Evolutionary conservation across 1,140 invertebrate genomes (phyloP).

Genomic region (Drosophila aff.): DNA sequence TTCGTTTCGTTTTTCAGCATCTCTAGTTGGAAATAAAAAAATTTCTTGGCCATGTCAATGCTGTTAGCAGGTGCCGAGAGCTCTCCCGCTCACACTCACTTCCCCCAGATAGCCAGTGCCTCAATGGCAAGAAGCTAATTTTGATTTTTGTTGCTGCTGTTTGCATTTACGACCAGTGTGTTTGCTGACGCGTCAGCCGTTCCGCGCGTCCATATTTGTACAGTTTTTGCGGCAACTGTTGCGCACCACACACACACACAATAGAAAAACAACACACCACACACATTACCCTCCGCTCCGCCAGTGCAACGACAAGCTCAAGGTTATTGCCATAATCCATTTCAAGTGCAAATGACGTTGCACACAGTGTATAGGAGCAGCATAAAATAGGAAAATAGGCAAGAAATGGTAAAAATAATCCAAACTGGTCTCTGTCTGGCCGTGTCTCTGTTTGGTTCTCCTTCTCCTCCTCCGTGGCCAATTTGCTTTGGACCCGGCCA

Average conservation of each 20-base stretch:
- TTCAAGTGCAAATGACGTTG: constrained; percentile 82
- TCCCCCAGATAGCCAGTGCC: constrained; percentile 4
- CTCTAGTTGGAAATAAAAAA: constrained; percentile 41
- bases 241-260: constrained; percentile 31
- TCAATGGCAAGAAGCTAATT: constrained; percentile 60
- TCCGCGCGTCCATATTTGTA: constrained; percentile 71
- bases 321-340: constrained; percentile 83
- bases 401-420: constrained; percentile 43
- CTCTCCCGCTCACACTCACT: constrained; percentile 1
- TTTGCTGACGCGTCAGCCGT: constrained; percentile 58
- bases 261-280: neutral
- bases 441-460: constrained; percentile 6
- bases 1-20: constrained; percentile 50
- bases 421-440: constrained; percentile 35
- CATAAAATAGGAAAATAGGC: constrained; percentile 32
- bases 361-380: constrained; percentile 50
- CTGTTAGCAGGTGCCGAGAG: constrained; percentile 10
- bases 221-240: constrained; percentile 77
- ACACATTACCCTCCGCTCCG: constrained; percentile 16
- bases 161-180: constrained; percentile 55
- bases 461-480: constrained; percentile 16
- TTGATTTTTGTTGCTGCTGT: constrained; percentile 59
- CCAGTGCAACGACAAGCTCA: constrained; percentile 69
- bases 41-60: constrained; percentile 52
- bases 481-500: constrained; percentile 20